Base-by-base conservation (phyloP, 1,140 invertebrate species). In the Aphelinus atriplicis region DNA sequence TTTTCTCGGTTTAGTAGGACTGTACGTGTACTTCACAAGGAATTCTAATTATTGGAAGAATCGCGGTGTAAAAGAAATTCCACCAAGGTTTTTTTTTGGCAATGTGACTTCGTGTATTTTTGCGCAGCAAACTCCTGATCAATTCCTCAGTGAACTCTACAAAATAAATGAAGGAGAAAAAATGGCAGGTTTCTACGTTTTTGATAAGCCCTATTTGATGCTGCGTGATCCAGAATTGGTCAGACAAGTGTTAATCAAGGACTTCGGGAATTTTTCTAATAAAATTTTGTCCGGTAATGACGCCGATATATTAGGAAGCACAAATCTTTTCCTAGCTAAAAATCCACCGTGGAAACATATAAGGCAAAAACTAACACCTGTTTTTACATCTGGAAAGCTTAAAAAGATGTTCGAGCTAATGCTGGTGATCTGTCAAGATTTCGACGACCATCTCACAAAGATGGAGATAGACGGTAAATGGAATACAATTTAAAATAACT, bases 381-480 rank as follows among this genome's bases (percentile, higher is more conserved):
- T 89, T 2, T 90, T 91, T 55, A 88, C 89, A 0, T 85, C 83
- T 0, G 84, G 84, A 0, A 89, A 85, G 57, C 58, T 89, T 47
- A 89, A 88, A 68, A 84, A 80, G 48, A 88, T 88, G 84, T 83
- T 82, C 46, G 79, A 87, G 1, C 78, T 89, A 1, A 87, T 91
- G 71, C 42, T 83, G 2, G 77, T 85, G 7, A 88, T 90, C 58
- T 78, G 81, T 0, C 45, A 83, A 0, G 79, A 85, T 46, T 77
- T 91, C 1, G 81, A 84, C 4, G 3, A 7, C 6, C 47, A 66
- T 66, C 47, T 73, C 0, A 47, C 58, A 0, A 73, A 45, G 2
- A 1, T 58, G n/a, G 42, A 58, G 0, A 51, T 65, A 43, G 63
- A 73, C 9, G 62, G 71, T 73, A 26, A 26, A 26, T 26, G 26